Evolutionary conservation across 2,888 invertebrate genomes (phyloP).

Genomic region (Leucania comma): DNA sequence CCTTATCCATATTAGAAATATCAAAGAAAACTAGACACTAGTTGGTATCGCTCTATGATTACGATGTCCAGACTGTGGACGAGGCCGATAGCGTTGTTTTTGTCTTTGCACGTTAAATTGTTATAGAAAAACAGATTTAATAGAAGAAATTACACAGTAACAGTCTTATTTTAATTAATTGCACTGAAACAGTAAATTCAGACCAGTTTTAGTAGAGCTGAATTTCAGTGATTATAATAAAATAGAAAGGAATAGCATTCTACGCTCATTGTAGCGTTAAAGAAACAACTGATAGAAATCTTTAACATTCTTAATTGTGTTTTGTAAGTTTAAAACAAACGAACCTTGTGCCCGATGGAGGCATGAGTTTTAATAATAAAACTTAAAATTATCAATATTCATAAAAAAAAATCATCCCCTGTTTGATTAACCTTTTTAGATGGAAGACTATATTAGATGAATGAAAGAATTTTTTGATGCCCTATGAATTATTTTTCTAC

Average conservation of each 20-base stretch:
- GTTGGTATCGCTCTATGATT: not conserved
- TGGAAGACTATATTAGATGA: no score
- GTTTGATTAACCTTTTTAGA: not conserved
- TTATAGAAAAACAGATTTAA: not conserved
- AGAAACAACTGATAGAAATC: constrained; percentile 22
- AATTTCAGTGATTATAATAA: constrained; percentile 25
- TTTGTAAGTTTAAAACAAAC: constrained; percentile 13
- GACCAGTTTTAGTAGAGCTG: not conserved
- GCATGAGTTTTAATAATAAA: not conserved
- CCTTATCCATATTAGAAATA: not conserved
- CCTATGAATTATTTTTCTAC: no score
- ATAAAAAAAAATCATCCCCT: no score
- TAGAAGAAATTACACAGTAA: not conserved
- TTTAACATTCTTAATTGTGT: constrained; percentile 20
- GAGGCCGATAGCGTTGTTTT: not conserved
- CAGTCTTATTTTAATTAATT: not conserved
- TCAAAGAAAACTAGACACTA: not conserved
- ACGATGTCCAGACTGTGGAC: not conserved
- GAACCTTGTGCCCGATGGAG: no score
- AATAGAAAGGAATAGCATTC: constrained; percentile 50
- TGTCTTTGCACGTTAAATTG: not conserved
- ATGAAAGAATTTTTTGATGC: no score
- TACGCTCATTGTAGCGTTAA: constrained; percentile 32
- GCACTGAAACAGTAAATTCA: constrained; percentile 9
- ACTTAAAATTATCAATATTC: not conserved